Percentiles rank a stretch among this genome's conserved stretches.
These are phyloP conservation scores for Tinea semifulvella DNA, from an alignment of 2,888 invertebrate genomes.

Conservation along the genomic window DNA sequence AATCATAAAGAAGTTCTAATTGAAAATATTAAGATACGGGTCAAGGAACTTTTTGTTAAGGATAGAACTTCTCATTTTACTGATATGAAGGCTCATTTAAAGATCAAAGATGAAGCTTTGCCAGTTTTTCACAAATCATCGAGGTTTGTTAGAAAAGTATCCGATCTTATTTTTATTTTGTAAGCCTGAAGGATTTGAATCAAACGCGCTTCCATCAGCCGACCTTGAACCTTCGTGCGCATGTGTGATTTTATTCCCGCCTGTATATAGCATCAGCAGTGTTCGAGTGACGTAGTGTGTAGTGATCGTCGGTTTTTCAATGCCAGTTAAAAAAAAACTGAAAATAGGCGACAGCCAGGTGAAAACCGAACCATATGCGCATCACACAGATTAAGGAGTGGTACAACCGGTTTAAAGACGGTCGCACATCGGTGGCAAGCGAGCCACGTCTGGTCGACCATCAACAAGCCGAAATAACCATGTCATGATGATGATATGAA, in stretches of 20 bases:
- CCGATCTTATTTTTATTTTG: no score
- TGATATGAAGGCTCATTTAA: not conserved
- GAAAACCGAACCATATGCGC: not conserved
- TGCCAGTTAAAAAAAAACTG: not conserved
- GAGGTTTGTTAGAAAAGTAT: no score
- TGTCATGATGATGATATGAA: no score
- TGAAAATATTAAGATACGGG: not conserved
- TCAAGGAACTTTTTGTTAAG: not conserved
- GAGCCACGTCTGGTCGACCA: no score
- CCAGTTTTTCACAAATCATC: conserved; percentile 18
- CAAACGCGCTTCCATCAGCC: no score
- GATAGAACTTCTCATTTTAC: not conserved
- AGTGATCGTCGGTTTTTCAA: no score
- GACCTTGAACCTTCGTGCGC: no score
- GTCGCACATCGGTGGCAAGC: not conserved
- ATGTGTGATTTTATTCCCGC: no score
- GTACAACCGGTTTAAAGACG: not conserved
- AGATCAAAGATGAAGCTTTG: conserved; percentile 14
- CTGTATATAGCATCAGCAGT: no score
- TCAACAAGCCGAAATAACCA: no score
- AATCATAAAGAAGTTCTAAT: not conserved
- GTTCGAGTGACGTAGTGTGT: no score
- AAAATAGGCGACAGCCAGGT: not conserved
- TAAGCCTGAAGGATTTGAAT: no score
- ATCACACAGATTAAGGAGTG: not conserved